These are phyloP conservation scores for Squalus acanthias DNA, from an alignment of 2,797 vertebrate genomes.

Conservation along the genomic window DNA sequence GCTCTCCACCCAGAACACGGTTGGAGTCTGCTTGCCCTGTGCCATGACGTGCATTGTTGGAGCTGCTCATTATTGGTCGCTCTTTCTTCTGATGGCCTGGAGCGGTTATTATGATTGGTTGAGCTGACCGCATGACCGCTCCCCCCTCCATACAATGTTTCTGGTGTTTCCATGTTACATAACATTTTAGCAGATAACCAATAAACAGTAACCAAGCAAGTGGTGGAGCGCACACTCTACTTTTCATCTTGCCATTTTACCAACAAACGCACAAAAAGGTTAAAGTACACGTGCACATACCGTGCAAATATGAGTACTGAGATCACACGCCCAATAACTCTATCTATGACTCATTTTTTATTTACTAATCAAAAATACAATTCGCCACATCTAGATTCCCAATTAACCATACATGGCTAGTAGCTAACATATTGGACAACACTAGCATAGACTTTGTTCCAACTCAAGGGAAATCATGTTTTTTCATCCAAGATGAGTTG, in stretches of 20 bases:
- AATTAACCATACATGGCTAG: background rate
- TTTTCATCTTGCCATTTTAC: background rate
- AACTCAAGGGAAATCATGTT: background rate
- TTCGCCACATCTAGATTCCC: background rate
- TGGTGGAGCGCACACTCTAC: background rate
- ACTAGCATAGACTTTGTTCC: background rate
- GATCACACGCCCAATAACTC: background rate
- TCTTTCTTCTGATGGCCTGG: no score
- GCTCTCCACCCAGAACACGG: background rate
- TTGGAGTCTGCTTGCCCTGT: background rate
- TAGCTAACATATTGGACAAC: background rate
- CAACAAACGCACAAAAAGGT: background rate
- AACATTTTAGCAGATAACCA: background rate
- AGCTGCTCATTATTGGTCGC: no score
- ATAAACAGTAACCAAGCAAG: background rate
- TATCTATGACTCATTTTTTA: background rate
- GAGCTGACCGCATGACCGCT: no score
- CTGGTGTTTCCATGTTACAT: background rate
- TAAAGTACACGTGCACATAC: background rate
- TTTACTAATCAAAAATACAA: background rate
- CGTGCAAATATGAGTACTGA: background rate
- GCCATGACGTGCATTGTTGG: no score
- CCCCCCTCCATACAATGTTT: no score
- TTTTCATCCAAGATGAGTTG: background rate
- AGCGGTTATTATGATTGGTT: no score